Evolutionary conservation across 2,888 invertebrate genomes (phyloP).

Genomic region (Drosophila hamatofila): DNA sequence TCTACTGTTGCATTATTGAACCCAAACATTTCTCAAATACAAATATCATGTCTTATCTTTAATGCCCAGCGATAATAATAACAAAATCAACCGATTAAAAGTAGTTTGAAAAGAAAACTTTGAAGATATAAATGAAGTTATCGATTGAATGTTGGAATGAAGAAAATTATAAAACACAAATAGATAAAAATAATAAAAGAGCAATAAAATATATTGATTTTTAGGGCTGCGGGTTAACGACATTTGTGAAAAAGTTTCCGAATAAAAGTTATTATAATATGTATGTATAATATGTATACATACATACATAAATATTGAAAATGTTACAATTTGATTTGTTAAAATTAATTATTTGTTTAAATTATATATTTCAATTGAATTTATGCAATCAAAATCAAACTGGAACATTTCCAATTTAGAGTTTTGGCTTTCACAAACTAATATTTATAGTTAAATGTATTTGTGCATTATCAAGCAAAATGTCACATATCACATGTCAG

Average conservation of each 20-base stretch:
- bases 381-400: too few species aligned
- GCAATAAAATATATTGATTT: background rate
- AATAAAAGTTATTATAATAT: too few species aligned
- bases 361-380: too few species aligned
- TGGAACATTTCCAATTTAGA: background rate
- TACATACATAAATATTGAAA: too few species aligned
- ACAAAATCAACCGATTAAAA: background rate
- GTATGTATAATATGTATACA: too few species aligned
- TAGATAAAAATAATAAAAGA: background rate
- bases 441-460: background rate
- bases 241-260: too few species aligned
- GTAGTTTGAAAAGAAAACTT: background rate
- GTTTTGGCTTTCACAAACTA: background rate
- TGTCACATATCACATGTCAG: slow-evolving; percentile 64
- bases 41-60: slow-evolving; percentile 1
- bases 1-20: background rate
- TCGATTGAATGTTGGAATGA: background rate
- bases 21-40: background rate
- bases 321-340: too few species aligned
- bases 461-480: slow-evolving; percentile 47
- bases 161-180: background rate
- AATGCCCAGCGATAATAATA: background rate
- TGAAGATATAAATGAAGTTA: background rate
- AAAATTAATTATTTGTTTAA: too few species aligned
- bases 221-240: too few species aligned